Conservation (phyloP, 2,113 vertebrate genomes). For the Probosciger aterrimus region DNA sequence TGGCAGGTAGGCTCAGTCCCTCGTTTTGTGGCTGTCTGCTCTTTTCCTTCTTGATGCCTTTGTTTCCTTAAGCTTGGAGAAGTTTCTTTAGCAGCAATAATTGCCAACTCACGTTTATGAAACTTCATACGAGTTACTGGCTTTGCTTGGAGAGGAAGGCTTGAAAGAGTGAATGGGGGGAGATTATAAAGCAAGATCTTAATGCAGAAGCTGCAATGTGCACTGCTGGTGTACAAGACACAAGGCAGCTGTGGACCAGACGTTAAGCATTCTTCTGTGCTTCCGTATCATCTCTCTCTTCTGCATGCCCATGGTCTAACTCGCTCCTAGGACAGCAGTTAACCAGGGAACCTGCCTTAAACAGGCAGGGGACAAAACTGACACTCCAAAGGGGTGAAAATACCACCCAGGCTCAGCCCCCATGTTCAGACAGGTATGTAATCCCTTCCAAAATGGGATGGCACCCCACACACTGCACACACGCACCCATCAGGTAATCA, state of each 20-base stretch:
- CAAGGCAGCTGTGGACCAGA: background rate
- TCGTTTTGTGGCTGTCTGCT: background rate
- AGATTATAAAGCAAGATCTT: background rate
- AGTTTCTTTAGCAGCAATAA: background rate
- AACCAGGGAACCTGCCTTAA: background rate
- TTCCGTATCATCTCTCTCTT: background rate
- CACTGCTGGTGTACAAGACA: background rate
- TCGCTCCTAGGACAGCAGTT: background rate
- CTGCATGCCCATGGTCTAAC: background rate
- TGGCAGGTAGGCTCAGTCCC: background rate
- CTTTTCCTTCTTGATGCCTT: background rate
- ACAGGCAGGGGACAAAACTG: background rate
- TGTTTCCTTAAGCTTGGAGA: background rate
- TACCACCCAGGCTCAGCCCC: background rate
- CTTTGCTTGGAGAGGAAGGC: background rate
- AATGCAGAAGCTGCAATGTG: background rate
- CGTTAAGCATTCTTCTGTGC: background rate
- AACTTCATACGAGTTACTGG: background rate
- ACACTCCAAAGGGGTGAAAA: background rate
- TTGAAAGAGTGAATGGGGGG: background rate
- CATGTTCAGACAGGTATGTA: background rate
- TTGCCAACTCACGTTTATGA: background rate
- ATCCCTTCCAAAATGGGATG: background rate
- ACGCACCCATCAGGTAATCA: accelerated
- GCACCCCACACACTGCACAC: background rate